Evolutionary conservation across 1,140 invertebrate genomes (phyloP).

Genomic region (Zaprionus ornatus): DNA sequence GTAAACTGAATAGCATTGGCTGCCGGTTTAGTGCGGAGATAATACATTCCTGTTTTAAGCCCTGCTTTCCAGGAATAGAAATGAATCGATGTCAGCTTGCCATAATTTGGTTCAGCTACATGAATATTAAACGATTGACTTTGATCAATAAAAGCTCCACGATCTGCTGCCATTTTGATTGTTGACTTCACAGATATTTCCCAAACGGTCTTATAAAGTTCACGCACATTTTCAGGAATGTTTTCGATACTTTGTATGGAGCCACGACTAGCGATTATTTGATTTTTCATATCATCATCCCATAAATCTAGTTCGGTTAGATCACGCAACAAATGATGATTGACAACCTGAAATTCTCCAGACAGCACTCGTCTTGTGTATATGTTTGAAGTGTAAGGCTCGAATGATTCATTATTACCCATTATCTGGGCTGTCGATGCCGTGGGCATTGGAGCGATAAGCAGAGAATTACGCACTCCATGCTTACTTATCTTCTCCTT

Average conservation of each 20-base stretch:
- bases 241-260: constrained; percentile 96
- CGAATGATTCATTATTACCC: constrained; percentile 99
- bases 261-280: constrained; percentile 95
- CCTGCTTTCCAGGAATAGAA: constrained; percentile 99
- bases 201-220: constrained; percentile 99
- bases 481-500: constrained; percentile 94
- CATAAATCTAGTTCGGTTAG: constrained; percentile 95
- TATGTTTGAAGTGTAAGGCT: constrained; percentile 99
- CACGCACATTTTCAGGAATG: constrained; percentile 95
- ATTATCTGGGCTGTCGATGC: constrained; percentile 99
- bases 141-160: constrained; percentile 99
- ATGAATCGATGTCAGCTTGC: constrained; percentile 98
- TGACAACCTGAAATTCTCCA: constrained; percentile 96
- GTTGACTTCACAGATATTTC: constrained; percentile 98
- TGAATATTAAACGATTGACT: constrained; percentile 99
- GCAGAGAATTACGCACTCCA: constrained; percentile 97
- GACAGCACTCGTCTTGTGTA: constrained; percentile 97
- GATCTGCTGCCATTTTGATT: constrained; percentile 98
- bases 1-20: constrained; percentile 99
- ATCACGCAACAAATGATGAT: constrained; percentile 97
- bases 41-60: constrained; percentile 99
- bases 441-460: constrained; percentile 99
- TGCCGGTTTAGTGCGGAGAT: constrained; percentile 97
- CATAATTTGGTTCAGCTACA: constrained; percentile 96
- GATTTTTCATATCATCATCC: constrained; percentile 98